Evolutionary conservation across 2,888 invertebrate genomes (phyloP).

Genomic region (Mantis religiosa): DNA sequence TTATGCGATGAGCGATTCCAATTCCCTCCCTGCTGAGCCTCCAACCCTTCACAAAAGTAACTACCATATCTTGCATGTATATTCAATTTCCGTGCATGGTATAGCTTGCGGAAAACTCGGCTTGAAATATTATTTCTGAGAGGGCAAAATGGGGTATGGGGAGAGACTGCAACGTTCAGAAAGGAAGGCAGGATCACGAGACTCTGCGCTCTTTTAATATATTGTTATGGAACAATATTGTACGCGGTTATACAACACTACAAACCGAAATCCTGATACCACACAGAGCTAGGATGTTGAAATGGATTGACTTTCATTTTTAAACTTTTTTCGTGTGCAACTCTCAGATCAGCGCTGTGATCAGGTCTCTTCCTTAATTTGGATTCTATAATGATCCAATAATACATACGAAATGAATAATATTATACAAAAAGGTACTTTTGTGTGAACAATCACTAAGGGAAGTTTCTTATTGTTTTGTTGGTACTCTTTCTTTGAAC

Average conservation of each 20-base stretch:
- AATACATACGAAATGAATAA: too few species aligned
- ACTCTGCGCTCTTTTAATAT: background rate
- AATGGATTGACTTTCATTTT: too few species aligned
- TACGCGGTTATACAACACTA: background rate
- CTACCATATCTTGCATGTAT: conserved; percentile 3
- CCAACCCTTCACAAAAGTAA: background rate
- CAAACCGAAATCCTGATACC: background rate
- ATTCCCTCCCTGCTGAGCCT: background rate
- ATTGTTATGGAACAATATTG: background rate
- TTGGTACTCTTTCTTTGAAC: too few species aligned
- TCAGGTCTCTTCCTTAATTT: too few species aligned
- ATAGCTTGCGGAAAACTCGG: conserved; percentile 11
- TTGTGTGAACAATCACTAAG: too few species aligned
- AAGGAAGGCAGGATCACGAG: background rate
- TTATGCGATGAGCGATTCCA: conserved; percentile 3
- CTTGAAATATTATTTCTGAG: conserved; percentile 7
- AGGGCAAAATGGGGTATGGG: background rate
- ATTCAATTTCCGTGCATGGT: conserved; percentile 9
- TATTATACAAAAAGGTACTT: too few species aligned
- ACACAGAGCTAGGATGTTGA: background rate
- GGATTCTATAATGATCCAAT: too few species aligned
- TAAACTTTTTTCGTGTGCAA: too few species aligned
- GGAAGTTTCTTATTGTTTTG: too few species aligned
- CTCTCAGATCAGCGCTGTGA: too few species aligned
- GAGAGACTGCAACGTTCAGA: background rate